Conservation (phyloP, 2,888 invertebrate species). For the Marasmarcha lunaedactyla region DNA sequence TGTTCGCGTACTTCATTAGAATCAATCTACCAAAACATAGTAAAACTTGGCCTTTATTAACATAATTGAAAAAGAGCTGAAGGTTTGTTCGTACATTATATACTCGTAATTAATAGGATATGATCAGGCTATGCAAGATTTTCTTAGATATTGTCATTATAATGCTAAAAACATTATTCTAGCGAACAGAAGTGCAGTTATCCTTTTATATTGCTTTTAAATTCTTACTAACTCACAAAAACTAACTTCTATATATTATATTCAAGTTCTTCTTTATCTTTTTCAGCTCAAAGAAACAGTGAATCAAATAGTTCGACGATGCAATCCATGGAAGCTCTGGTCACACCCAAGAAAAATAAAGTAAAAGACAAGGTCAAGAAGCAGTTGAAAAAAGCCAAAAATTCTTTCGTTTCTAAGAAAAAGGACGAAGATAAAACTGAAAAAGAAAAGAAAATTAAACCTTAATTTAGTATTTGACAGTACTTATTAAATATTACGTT, state of each 20-base stretch:
- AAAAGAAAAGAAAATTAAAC: constrained; percentile 41
- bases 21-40: too few relatives aligned
- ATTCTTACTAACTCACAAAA: too few relatives aligned
- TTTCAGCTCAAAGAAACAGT: constrained; percentile 59
- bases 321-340: constrained; percentile 43
- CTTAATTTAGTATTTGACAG: neutral
- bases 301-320: constrained; percentile 56
- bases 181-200: too few relatives aligned
- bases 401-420: constrained; percentile 50
- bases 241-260: neutral
- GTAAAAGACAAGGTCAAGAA: constrained; percentile 63
- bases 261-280: constrained; percentile 19
- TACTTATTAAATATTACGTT: neutral
- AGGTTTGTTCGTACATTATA: too few relatives aligned
- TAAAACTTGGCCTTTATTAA: too few relatives aligned
- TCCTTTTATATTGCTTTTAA: too few relatives aligned
- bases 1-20: too few relatives aligned
- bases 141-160: too few relatives aligned
- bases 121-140: too few relatives aligned
- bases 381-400: constrained; percentile 59
- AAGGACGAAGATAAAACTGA: constrained; percentile 46
- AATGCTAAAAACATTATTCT: too few relatives aligned
- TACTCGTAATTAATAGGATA: too few relatives aligned
- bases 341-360: constrained; percentile 53
- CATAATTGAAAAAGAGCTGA: too few relatives aligned